Base-by-base conservation (phyloP, 2,888 invertebrate species). In the Biston betularia region DNA sequence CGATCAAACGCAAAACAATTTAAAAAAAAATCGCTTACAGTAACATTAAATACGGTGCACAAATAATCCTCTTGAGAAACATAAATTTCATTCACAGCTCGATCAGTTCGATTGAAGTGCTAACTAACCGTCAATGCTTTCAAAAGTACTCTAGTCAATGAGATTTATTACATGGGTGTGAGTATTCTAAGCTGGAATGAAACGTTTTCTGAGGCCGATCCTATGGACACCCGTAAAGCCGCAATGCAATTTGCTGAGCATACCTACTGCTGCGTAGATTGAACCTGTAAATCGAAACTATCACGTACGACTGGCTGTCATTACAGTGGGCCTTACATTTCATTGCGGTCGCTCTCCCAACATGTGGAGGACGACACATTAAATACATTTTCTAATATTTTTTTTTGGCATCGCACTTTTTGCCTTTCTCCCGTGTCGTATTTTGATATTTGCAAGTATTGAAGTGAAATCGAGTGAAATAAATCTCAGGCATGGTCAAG, bases 261-360 rank as follows among this genome's bases (percentile, higher is more conserved):
- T 79, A 80, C 84, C 82, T 81, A 85, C 84, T 84, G 85, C 84
- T 80, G 79, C 77, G 81, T 81, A 83, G 86, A 90, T 92, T 89
- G 87, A 91, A 92, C 87, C 90, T 89, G 89, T 90, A 92, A 92
- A 92, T 88, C 85, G 86, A 89, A 92, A 90, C 87, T 89, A 90
- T 89, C 89, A 90, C 88, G 90, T 89, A 86, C 87, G 79, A 82
- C 80, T 81, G 80, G 82, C 86, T 81, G 84, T 88, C 87, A 90
- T 89, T 90, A 89, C 81, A 80, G 84, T 80, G 79, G 80, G 81
- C 80, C 79, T 80, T 80, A 81, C 81, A 88, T 87, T 82, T 87
- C 84, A 87, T 87, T 90, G 90, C 86, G 91, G 89, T 90, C 86
- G 80, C 81, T 83, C 79, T 78, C 79, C 77, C 75, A 78, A 76